Evolutionary conservation across 2,113 vertebrate species (phyloP).

Genomic region (Panthera uncia): DNA sequence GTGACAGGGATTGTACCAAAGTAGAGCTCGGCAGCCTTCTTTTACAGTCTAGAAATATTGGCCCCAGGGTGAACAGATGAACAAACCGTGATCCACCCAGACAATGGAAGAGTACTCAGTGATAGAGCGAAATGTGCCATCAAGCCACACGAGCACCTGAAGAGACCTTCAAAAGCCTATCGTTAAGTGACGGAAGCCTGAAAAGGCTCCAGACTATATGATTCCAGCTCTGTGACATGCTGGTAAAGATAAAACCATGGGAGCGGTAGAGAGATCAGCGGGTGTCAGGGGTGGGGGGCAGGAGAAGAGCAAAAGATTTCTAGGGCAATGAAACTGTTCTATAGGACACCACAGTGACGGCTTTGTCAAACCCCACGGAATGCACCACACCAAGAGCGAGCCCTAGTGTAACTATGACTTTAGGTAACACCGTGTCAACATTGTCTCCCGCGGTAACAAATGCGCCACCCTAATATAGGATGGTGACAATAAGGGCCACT

Average conservation of each 20-base stretch:
- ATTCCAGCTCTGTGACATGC: neutral
- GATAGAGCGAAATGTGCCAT: neutral
- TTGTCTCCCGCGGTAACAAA: neutral
- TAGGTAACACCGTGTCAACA: neutral
- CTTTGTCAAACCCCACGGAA: neutral
- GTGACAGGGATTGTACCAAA: rapidly evolving
- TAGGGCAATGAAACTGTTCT: neutral
- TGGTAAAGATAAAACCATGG: neutral
- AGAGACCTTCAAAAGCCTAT: neutral
- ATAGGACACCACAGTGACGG: neutral
- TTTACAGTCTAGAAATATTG: neutral
- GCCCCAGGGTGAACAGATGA: neutral
- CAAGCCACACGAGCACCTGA: neutral
- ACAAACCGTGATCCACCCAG: neutral
- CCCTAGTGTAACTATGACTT: neutral
- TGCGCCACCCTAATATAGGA: neutral
- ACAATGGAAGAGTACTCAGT: neutral
- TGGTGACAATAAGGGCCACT: neutral
- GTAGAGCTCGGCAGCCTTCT: neutral
- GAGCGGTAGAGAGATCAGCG: neutral
- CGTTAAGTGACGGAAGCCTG: neutral
- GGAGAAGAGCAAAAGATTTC: neutral
- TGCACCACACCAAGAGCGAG: neutral
- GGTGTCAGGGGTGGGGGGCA: neutral
- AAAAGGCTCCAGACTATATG: neutral